Conservation (phyloP, 2,888 invertebrate genomes). For the Trissonchulus sp. region DNA sequence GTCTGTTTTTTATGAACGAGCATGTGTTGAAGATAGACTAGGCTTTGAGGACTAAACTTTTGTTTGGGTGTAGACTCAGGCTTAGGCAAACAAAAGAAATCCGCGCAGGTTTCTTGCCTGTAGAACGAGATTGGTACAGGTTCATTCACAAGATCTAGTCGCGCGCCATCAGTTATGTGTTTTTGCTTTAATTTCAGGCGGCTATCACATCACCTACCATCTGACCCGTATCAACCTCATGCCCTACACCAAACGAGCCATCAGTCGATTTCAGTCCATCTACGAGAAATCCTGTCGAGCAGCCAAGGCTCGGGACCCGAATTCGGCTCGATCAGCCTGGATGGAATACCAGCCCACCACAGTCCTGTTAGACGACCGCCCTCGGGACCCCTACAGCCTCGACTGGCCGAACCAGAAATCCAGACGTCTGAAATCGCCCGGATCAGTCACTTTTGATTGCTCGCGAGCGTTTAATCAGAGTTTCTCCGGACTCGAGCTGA, state of each 20-base stretch:
- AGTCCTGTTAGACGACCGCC: background rate
- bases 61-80: too few relatives aligned
- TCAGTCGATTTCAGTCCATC: conserved; percentile 42
- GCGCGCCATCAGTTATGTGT: too few relatives aligned
- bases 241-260: conserved; percentile 57
- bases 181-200: too few relatives aligned
- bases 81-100: too few relatives aligned
- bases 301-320: background rate
- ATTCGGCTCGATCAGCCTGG: too few relatives aligned
- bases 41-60: too few relatives aligned
- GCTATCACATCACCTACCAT: conserved; percentile 46
- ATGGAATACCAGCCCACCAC: background rate
- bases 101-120: too few relatives aligned
- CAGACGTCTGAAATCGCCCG: background rate
- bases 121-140: too few relatives aligned
- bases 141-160: too few relatives aligned
- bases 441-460: conserved; percentile 25
- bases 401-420: background rate
- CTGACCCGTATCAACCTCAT: conserved; percentile 54
- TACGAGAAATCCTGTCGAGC: background rate
- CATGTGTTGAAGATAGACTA: too few relatives aligned
- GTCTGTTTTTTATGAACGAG: too few relatives aligned
- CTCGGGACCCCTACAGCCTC: background rate
- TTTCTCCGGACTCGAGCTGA: background rate
- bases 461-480: conserved; percentile 10